These are phyloP conservation scores for Opisthocomus hoazin DNA, from an alignment of 2,113 vertebrate genomes.

Conservation along the genomic window DNA sequence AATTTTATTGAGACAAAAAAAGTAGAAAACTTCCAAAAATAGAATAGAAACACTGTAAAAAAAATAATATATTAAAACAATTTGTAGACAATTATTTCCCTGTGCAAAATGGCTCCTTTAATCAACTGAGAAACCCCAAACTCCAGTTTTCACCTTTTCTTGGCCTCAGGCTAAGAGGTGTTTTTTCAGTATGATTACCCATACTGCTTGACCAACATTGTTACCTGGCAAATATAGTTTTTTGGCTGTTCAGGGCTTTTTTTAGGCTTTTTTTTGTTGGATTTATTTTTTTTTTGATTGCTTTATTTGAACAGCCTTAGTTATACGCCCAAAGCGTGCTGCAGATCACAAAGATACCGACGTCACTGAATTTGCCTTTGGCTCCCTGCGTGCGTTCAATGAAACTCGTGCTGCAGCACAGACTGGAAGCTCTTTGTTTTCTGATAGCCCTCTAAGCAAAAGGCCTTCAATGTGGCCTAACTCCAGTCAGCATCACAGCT, in stretches of 20 bases:
- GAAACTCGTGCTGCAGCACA: background rate
- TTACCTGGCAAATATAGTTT: background rate
- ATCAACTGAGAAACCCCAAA: background rate
- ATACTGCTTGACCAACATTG: fast-evolving
- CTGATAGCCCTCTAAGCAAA: background rate
- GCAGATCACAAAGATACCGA: background rate
- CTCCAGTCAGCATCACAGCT: background rate
- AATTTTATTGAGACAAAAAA: background rate
- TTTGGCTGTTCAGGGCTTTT: fast-evolving
- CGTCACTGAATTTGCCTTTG: background rate
- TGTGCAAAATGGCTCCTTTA: background rate
- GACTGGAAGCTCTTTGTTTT: background rate
- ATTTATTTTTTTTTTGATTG: too few relatives aligned
- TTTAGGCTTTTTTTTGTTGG: background rate
- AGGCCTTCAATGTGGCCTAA: background rate
- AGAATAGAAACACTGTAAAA: background rate
- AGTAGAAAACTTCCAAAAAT: background rate
- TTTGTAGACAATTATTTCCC: background rate
- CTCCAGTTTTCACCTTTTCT: background rate
- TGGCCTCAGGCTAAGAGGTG: background rate
- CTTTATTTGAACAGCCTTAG: background rate
- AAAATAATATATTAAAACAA: background rate
- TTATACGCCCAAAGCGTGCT: background rate
- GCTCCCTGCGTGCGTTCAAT: background rate
- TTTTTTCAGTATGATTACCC: background rate